Conservation (phyloP, 35 echinoderm and acorn worm genomes). For the Ptychodera flava region DNA sequence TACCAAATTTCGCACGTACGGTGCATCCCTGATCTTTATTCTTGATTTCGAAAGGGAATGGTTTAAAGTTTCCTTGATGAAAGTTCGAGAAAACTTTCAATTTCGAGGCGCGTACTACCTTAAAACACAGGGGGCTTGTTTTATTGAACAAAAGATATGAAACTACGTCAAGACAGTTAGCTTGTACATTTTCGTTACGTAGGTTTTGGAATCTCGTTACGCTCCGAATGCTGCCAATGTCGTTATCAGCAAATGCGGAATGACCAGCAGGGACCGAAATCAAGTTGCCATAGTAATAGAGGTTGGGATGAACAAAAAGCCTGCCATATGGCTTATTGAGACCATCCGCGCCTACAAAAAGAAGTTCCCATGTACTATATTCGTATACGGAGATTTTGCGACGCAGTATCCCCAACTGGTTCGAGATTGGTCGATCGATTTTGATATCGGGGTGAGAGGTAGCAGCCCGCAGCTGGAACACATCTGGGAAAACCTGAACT, state of each 20-base stretch:
- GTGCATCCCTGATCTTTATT: no score
- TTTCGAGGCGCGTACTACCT: no score
- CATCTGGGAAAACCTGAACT: background rate
- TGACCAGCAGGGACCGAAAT: background rate
- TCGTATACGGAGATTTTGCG: constrained; percentile 44
- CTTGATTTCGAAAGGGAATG: no score
- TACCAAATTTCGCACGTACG: no score
- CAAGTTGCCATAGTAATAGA: constrained; percentile 19
- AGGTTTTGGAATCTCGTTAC: background rate
- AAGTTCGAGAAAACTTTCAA: no score
- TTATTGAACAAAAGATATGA: no score
- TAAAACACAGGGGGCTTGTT: no score
- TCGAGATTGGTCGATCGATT: background rate
- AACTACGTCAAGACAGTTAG: no score
- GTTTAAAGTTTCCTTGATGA: no score
- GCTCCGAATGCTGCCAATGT: background rate
- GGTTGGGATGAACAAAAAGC: constrained; percentile 29
- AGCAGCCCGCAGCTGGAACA: background rate
- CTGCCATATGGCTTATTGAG: background rate
- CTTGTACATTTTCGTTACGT: background rate
- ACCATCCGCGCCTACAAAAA: constrained; percentile 12
- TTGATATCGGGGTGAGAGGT: constrained; percentile 26
- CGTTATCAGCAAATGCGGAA: background rate
- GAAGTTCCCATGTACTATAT: constrained; percentile 15
- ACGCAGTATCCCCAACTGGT: constrained; percentile 13